Conservation (phyloP, 1,140 invertebrate genomes). For the Sitophilus oryzae region DNA sequence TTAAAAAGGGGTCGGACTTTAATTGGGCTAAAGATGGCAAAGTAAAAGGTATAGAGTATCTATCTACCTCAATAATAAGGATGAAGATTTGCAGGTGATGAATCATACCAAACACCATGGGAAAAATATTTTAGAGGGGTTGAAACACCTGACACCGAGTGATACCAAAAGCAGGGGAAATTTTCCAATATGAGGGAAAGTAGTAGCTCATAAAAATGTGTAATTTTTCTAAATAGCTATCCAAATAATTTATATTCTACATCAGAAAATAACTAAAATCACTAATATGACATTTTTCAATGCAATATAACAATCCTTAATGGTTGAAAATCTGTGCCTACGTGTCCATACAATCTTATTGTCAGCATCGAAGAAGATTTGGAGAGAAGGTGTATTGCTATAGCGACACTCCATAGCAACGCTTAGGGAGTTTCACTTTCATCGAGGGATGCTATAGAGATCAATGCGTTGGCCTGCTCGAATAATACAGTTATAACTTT, state of each 20-base stretch:
- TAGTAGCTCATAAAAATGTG: no score
- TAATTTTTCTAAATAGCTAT: no score
- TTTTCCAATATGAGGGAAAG: no score
- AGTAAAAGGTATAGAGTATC: conserved; percentile 13
- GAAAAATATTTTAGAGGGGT: conserved; percentile 12
- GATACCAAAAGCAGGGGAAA: conserved; percentile 21
- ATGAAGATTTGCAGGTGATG: conserved; percentile 27
- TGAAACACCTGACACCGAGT: conserved; percentile 19
- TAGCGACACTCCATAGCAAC: conserved; percentile 39
- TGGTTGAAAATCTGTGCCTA: conserved; percentile 22
- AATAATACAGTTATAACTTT: conserved; percentile 17
- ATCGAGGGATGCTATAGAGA: conserved; percentile 14
- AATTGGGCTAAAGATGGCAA: conserved; percentile 16
- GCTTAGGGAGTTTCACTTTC: conserved; percentile 29
- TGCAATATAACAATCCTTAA: conserved; percentile 20
- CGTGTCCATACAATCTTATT: conserved; percentile 25
- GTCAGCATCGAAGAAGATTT: conserved; percentile 14
- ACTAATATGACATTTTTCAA: conserved; percentile 6
- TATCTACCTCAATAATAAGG: conserved; percentile 19
- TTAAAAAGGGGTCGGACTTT: conserved; percentile 20
- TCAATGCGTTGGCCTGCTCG: conserved; percentile 24
- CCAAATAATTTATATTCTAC: no score
- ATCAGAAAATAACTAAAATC: no score
- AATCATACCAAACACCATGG: conserved; percentile 21
- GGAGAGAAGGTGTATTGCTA: conserved; percentile 34